Evolutionary conservation across 2,113 vertebrate genomes (phyloP), one percentile per base, ranked within the genome.

Genomic region (Antigone vipio): DNA sequence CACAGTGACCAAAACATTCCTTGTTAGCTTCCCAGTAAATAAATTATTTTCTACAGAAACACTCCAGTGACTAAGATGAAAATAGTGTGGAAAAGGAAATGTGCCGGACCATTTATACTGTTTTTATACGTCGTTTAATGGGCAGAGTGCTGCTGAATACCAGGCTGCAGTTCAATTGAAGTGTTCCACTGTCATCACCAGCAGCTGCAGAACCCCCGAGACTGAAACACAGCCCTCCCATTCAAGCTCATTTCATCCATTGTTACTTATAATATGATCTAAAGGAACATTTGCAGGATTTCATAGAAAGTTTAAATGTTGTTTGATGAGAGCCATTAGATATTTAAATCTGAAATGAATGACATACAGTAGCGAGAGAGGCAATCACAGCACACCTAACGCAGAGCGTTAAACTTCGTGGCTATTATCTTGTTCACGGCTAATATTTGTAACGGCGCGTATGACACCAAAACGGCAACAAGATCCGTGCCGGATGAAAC

Each of bases 261-360:
- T 98, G 98, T 98, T 96, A 55, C 96, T 96, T 53, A 94, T 64
- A 97, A 96, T 95, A 53, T 69, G 96, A 97, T 97, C 97, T 69
- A 96, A 78, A 94, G 93, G 96, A 97, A 96, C 96, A 85, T 81
- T 93, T 86, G 95, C 95, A 92, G 95, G 91, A 95, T 96, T 97
- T 95, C 97, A 92, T 30, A 95, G 95, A 87, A 97, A 98, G 97
- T 82, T 97, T 80, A 97, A 97, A 95, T 93, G 98, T 91, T 91
- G 97, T 96, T 97, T 98, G 98, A 98, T 98, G 98, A 98, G 98
- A 96, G 88, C 96, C 97, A 96, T 97, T 96, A 93, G 97, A 85
- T 94, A 96, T 97, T 98, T 97, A 96, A 97, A 97, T 97, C 92
- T 75, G 49, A 84, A 96, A 73, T 27, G 95, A 93, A 95, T 40